Base-by-base conservation (phyloP, 2,797 vertebrate species). In the Enteromius treurensis region DNA sequence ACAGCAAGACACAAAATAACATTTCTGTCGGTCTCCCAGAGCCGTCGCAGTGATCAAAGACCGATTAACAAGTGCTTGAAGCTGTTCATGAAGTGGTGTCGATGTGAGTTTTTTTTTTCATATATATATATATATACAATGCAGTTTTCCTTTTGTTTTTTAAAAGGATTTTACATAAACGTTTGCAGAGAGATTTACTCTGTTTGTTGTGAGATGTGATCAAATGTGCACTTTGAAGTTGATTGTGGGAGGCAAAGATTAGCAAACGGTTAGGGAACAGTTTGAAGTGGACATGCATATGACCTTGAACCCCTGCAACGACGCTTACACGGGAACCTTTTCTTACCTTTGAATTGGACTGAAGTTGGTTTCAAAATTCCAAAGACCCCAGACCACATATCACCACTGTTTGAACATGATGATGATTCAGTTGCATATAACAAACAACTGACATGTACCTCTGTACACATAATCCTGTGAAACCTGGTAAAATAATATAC, bases 221-320 rank as follows among this genome's bases (percentile, higher is more conserved):
- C 76, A 82, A 55, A 69, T 76, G 82, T 87, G 88, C 88, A 86
- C 84, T 86, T 84, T 83, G 73, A 69, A 79, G 64, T 58, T 67
- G 77, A 80, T 85, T 55, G 78, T 60, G 58, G 45, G 67, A 62
- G 80, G 47, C 49, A 47, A 69, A 83, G 45, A 55, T 26, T 21
- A 79, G 60, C n/a, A 69, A 65, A 7, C 21, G 8, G 23, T 87
- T 68, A 9, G 77, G 45, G 34, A 77, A 68, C 58, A 42, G 55
- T 34, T 23, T 75, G 32, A 81, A 51, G 47, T 65, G 49, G 6
- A 67, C 15, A 7, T 73, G 70, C 49, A 4, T n/a, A 69, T 68
- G 29, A 83, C 34, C 34, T 34, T 55, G 42, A 45, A 79, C 19
- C 53, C 45, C 49, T 47, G 40, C 65, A 80, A 53, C 14, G 37